Conservation (phyloP, 2,888 invertebrate genomes). For the Choristoneura rosaceana region DNA sequence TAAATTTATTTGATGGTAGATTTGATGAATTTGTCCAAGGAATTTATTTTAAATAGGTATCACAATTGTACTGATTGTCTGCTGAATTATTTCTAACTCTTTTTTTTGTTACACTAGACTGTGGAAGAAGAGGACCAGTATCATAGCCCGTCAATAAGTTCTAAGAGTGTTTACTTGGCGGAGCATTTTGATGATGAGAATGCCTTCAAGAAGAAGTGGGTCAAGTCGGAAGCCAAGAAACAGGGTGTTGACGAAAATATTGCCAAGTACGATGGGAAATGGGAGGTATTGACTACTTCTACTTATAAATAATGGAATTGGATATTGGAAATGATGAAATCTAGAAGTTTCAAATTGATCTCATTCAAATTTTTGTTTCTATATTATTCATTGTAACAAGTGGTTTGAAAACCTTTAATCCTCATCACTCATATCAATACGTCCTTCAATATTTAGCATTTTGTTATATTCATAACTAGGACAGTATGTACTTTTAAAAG, state of each 20-base stretch:
- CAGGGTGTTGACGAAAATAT: slow-evolving; percentile 94
- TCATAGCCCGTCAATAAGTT: slow-evolving; percentile 88
- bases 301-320: too few species aligned
- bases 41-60: background rate
- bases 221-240: slow-evolving; percentile 96
- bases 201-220: slow-evolving; percentile 92
- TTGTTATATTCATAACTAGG: background rate
- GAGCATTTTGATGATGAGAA: slow-evolving; percentile 94
- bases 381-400: too few species aligned
- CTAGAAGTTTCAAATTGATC: too few species aligned
- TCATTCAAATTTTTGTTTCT: too few species aligned
- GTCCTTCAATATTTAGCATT: background rate
- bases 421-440: background rate
- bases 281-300: slow-evolving; percentile 74
- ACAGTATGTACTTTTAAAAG: background rate
- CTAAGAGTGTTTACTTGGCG: slow-evolving; percentile 89
- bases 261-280: slow-evolving; percentile 96
- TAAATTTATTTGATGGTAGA: slow-evolving; percentile 27
- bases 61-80: background rate
- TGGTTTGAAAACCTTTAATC: too few species aligned
- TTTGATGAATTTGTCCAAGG: background rate
- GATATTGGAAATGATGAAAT: too few species aligned
- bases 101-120: slow-evolving; percentile 48
- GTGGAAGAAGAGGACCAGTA: slow-evolving; percentile 85
- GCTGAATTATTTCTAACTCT: background rate